Evolutionary conservation across 2,113 vertebrate genomes (phyloP).

Genomic region (chimpanzee (Pan troglodytes)): NHGRI_mPanTro3-v2.1_pri NC_072412.2:115408001-115408500

Average conservation of each 20-base stretch:
- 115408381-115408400: not conserved
- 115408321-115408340: accelerated
- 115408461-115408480: not conserved
- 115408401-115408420: not conserved
- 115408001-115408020: accelerated
- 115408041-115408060: not conserved
- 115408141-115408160: not conserved
- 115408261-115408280: not conserved
- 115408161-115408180: not conserved
- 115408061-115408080: too few relatives aligned
- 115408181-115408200: too few relatives aligned
- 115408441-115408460: not conserved
- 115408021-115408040: too few relatives aligned
- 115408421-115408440: not conserved
- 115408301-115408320: accelerated
- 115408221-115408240: not conserved
- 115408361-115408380: not conserved
- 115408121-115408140: too few relatives aligned
- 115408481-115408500: not conserved
- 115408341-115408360: not conserved
- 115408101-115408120: too few relatives aligned
- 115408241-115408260: not conserved
- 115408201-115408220: not conserved
- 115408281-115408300: not conserved
- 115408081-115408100: not conserved